Evolutionary conservation across 2,797 vertebrate species (phyloP), one percentile per base, ranked within the genome.

Genomic region (Orientallactaga sibirica): DNA sequence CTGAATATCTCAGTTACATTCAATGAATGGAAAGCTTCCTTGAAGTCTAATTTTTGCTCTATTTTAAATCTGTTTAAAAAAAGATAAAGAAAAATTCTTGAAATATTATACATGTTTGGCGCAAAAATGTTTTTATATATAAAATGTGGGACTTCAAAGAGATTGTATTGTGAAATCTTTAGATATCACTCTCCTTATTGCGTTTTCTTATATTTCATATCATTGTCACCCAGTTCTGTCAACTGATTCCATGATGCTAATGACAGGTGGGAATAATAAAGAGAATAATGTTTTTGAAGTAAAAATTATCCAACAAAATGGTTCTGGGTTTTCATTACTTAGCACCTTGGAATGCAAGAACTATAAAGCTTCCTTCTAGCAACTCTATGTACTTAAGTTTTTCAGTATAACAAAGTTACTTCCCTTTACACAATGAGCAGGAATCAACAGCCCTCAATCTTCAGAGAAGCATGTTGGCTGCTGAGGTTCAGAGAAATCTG

Each of bases 1-100:
- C 92, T 96, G 95, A 98, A 98, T 91, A 98, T 97, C 90, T 98
- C 97, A 14, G 97, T 98, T 84, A 98, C 43, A 55, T 97, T 98
- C 92, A 98, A 92, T 61, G 95, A 89, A 90, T 93, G 62, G 37
- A 98, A 92, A 87, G 93, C 88, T 80, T 97, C 89, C 95, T 98
- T 98, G 92, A 98, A 97, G 90, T 98, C 95, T 92, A 97, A 62
- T 91, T 96, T 98, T 77, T 97, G 97, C 94, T 98, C 97, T 73
- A 97, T 94, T 97, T 97, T 97, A 97, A 98, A 98, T 88, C 98
- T 98, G 95, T 85, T 92, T 58, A 58, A 37, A 73, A 64, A 55
- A 41, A 29, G 62, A 91, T 75, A 2, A 85, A 41, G 12, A 79
- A 93, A 94, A 81, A n/a, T 2, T 58, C 29, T 91, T 88, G 24